These are phyloP conservation scores for Chaetodon trifascialis DNA, from an alignment of 2,113 vertebrate species.

Conservation along the genomic window DNA sequence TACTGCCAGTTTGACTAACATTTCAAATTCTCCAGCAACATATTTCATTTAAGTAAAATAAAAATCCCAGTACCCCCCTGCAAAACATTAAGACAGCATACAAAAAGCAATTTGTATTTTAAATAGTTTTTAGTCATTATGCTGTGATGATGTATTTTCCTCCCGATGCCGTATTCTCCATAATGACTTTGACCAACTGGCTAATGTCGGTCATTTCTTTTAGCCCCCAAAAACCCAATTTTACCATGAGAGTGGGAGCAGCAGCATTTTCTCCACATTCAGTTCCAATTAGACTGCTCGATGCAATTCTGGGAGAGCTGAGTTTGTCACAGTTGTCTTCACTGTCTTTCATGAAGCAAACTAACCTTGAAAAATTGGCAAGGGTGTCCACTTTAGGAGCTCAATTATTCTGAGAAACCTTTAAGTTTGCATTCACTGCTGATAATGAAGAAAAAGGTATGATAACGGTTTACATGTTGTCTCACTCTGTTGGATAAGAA, in stretches of 20 bases:
- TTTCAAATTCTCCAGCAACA: background rate
- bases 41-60: background rate
- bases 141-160: background rate
- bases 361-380: slow-evolving; percentile 11
- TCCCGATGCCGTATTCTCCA: background rate
- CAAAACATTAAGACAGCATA: background rate
- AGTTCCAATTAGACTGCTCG: background rate
- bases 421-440: background rate
- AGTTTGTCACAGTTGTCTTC: background rate
- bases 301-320: background rate
- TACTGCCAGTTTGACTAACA: slow-evolving; percentile 11
- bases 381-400: background rate
- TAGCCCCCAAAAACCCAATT: background rate
- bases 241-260: background rate
- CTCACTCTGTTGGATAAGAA: background rate
- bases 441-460: background rate
- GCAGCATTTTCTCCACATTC: background rate
- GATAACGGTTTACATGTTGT: background rate
- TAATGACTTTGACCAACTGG: slow-evolving; percentile 13
- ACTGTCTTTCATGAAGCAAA: background rate
- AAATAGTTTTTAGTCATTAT: background rate
- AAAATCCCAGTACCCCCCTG: background rate
- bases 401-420: background rate
- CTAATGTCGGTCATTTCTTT: background rate
- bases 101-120: slow-evolving; percentile 9